Conservation (phyloP, 2,113 vertebrate genomes). For the Columbina picui region DNA sequence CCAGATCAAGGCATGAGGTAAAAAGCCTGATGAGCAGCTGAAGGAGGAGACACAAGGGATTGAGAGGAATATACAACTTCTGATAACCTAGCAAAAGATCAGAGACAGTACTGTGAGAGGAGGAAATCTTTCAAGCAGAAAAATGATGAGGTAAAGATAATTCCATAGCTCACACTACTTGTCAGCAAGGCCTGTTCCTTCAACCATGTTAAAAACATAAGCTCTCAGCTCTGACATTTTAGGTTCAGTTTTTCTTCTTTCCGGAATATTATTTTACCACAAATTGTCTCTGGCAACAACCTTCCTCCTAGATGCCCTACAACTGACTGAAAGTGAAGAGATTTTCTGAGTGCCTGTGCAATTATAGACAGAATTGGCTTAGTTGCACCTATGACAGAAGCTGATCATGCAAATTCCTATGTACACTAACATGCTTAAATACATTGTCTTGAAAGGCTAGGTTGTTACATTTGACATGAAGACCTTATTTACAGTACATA, state of each 20-base stretch:
- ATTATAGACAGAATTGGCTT: neutral
- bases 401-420: neutral
- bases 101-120: neutral
- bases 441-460: neutral
- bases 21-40: neutral
- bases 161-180: neutral
- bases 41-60: neutral
- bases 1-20: neutral
- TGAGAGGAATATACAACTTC: neutral
- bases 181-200: neutral
- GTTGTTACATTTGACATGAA: neutral
- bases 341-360: neutral
- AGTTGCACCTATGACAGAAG: neutral
- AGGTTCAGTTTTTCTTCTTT: neutral
- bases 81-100: neutral
- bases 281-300: neutral
- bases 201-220: neutral
- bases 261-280: neutral
- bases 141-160: neutral
- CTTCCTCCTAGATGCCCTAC: neutral
- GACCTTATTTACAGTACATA: neutral
- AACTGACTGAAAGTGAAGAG: neutral
- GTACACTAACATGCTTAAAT: neutral
- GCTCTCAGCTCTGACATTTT: neutral
- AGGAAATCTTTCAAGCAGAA: neutral